phyloP scores from a whole-genome alignment of 2,113 vertebrate species.

The Nesogale talazaci region DNA sequence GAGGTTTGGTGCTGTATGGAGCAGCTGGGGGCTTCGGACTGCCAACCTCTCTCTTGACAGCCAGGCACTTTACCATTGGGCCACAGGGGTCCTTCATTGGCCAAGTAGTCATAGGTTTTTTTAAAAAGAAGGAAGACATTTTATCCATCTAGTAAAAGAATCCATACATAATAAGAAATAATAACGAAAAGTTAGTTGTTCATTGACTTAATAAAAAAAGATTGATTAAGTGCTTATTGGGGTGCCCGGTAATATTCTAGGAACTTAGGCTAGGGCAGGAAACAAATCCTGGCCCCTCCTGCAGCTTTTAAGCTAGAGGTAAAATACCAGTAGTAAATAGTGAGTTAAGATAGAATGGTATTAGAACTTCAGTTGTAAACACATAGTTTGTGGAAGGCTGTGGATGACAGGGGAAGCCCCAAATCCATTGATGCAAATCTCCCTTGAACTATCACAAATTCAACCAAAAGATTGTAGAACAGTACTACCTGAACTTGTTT shows the following conservation, averaged over 20 bases:
- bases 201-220: not conserved
- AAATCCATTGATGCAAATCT: not conserved
- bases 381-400: too few relatives aligned
- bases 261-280: not conserved
- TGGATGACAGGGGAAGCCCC: too few relatives aligned
- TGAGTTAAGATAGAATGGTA: too few relatives aligned
- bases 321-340: not conserved
- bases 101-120: too few relatives aligned
- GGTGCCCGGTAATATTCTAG: not conserved
- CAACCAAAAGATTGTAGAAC: conserved; percentile 14
- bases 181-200: not conserved
- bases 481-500: conserved; percentile 47
- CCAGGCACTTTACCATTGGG: not conserved
- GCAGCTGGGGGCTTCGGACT: not conserved
- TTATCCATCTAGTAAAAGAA: not conserved
- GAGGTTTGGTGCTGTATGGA: not conserved
- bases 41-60: not conserved
- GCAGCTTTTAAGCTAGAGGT: not conserved
- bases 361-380: too few relatives aligned
- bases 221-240: not conserved
- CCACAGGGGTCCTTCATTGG: not conserved
- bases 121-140: not conserved
- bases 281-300: not conserved
- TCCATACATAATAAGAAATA: not conserved
- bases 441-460: not conserved